Evolutionary conservation across 1,140 invertebrate species (phyloP).

Genomic region (Calephelis nemesis): DNA sequence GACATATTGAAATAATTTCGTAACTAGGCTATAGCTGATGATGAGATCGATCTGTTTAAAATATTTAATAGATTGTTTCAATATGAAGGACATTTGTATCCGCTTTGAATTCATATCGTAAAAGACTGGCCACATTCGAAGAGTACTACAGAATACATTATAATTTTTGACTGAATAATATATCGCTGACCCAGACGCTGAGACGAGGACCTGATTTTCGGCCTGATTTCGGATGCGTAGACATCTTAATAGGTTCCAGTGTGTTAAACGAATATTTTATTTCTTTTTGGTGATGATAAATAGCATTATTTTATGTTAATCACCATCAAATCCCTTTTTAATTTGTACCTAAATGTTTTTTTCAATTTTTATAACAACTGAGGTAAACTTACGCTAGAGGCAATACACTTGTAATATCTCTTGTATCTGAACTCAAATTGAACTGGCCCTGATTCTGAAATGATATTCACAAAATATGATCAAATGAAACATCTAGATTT

Average conservation of each 20-base stretch:
- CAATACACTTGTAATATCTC: too few species aligned
- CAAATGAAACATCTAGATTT: too few species aligned
- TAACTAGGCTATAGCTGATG: neutral
- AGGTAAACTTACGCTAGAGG: too few species aligned
- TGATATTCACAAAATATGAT: too few species aligned
- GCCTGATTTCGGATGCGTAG: conserved; percentile 6
- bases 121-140: conserved; percentile 1
- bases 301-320: too few species aligned
- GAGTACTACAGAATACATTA: neutral
- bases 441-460: too few species aligned
- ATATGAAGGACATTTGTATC: conserved; percentile 12
- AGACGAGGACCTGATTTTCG: neutral
- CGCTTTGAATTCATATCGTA: neutral
- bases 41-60: conserved; percentile 6
- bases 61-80: conserved; percentile 14
- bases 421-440: too few species aligned
- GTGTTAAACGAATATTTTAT: neutral
- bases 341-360: too few species aligned
- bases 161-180: neutral
- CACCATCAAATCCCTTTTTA: too few species aligned
- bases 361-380: too few species aligned
- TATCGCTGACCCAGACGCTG: neutral
- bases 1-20: neutral
- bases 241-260: conserved; percentile 7
- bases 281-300: neutral